Evolutionary conservation across 2,113 vertebrate genomes (phyloP), one percentile per base, ranked within the genome.

Genomic region (Ciconia stormi): DNA sequence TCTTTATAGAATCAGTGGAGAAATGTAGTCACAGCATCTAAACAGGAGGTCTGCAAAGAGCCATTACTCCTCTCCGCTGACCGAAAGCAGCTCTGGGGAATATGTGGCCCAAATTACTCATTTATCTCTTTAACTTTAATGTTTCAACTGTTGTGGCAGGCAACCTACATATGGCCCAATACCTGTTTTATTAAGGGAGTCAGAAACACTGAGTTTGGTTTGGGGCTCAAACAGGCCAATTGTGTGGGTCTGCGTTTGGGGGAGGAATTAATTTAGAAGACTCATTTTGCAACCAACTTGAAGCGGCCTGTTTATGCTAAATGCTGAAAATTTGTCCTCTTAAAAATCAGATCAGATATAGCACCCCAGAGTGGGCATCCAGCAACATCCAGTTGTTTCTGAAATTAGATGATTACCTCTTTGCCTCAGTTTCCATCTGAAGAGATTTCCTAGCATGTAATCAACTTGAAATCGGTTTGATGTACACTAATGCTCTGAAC

Each of bases 361-460:
- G 44, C 38, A 79, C 16, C 61, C 23, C 56, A n/a, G 59, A 79
- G 21, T 19, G 22, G 47, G 36, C 61, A 84, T 63, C 72, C 87
- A 66, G 85, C 58, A 86, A 42, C 29, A 89, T 77, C 44, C 79
- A 56, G 18, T 90, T 90, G 38, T 4, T 87, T 81, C 53, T 80
- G 13, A 82, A 87, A 93, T 89, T 14, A 81, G n/a, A 52, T 67
- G 16, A 30, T 73, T 67, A 59, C 65, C 20, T 89, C 61, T 87
- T 82, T 95, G 77, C 83, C 80, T 95, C 77, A 82, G 83, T 95
- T 93, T 87, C 89, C 73, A 58, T 84, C 61, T 52, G 66, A 92
- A 81, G 61, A 89, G 38, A 72, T 83, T 92, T 91, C n/a, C 72
- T 79, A 38, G 23, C 78, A 52, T 55, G 34, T 78, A 73, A 65